phyloP scores from a whole-genome alignment of 1,140 invertebrate genomes.

The Parasteatoda tepidariorum region DNA sequence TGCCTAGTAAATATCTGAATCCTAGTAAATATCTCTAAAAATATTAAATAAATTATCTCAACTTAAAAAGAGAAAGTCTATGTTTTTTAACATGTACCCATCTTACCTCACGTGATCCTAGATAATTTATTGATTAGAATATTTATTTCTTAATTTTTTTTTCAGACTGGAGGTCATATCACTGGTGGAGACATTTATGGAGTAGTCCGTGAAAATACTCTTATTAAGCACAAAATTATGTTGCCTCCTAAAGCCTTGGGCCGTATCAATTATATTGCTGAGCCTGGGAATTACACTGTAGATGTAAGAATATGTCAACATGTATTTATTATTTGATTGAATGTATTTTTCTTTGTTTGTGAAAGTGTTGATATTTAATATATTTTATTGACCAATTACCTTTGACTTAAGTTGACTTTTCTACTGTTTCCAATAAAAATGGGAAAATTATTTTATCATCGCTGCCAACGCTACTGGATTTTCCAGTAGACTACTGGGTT shows the following conservation, averaged over 20 bases:
- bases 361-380: background rate
- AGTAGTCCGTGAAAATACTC: conserved; percentile 94
- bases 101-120: background rate
- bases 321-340: no score
- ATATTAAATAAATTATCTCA: no score
- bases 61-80: no score
- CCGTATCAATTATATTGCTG: conserved; percentile 95
- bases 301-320: conserved; percentile 82
- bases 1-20: no score
- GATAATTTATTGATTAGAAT: background rate
- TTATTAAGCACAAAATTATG: conserved; percentile 97
- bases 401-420: no score
- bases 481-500: no score
- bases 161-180: conserved; percentile 89
- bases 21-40: no score
- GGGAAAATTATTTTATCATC: no score
- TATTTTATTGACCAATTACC: background rate
- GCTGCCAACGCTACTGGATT: no score
- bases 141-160: conserved; percentile 18
- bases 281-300: conserved; percentile 93
- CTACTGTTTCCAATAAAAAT: no score
- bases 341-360: no score
- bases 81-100: no score
- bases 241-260: conserved; percentile 94
- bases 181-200: conserved; percentile 98